A percentile compares a stretch with the other conserved stretches of the same genome.
Evolutionary conservation across 2,797 vertebrate species (phyloP).

Genomic region (Sebastes kiyomatsui): DNA sequence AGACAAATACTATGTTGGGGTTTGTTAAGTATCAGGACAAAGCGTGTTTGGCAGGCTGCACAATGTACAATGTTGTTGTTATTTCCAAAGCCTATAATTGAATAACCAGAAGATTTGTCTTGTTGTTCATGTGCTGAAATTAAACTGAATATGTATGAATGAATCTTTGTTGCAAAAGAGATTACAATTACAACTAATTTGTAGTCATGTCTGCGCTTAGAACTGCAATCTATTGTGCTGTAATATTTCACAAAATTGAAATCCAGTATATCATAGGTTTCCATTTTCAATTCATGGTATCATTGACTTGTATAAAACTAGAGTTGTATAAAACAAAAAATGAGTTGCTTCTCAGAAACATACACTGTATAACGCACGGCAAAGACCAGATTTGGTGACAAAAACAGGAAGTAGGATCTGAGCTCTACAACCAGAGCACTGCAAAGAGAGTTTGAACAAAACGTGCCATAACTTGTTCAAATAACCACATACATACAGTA

Average conservation of each 20-base stretch:
- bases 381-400: slow-evolving; percentile 21
- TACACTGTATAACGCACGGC: not conserved
- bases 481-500: not conserved
- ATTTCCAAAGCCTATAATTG: slow-evolving; percentile 7
- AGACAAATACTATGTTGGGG: not conserved
- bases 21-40: slow-evolving; percentile 11
- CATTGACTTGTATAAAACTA: not conserved
- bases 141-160: not conserved
- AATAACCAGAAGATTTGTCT: not conserved
- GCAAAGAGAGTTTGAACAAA: not conserved
- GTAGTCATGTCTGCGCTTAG: not conserved
- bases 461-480: not conserved
- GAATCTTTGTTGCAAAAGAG: not conserved
- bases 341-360: not conserved
- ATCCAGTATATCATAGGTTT: not conserved
- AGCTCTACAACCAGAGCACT: slow-evolving; percentile 24
- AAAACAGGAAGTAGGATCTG: slow-evolving; percentile 56
- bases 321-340: not conserved
- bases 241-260: not conserved
- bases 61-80: not conserved
- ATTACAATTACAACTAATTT: not conserved
- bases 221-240: not conserved
- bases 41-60: not conserved
- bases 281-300: not conserved
- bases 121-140: not conserved